Evolutionary conservation across 2,113 vertebrate species (phyloP), one percentile per base, ranked within the genome.

Genomic region (Myocastor coypus): DNA sequence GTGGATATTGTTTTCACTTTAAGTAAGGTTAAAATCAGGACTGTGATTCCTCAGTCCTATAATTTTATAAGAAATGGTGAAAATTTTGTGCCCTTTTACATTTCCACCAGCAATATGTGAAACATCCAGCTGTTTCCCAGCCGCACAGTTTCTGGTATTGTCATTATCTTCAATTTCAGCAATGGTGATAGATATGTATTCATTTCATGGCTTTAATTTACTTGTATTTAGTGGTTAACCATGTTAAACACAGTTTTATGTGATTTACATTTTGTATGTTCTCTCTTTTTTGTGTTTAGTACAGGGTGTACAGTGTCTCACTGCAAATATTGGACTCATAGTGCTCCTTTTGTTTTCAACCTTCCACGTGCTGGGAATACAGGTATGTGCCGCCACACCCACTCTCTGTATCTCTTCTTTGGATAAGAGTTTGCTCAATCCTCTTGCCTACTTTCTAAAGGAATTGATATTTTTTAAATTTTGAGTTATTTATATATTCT

Each of bases 201-300:
- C 37, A 37, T 73, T 57, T 78, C 19, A 46, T 46, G 37, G n/a
- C 26, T 84, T 96, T 84, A 88, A 46, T 85, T 84, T 91, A 32
- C 46, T 84, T 68, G 80, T 88, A 78, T 57, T 63, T 85, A 94
- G 63, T 94, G 88, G 11, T 71, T 55, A 94, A 92, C 63, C 82
- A 46, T 55, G 26, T 37, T 77, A 66, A 82, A 63, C 26, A 85
- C 42, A n/a, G 46, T 71, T 63, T 73, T 83, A 91, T 69, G 64
- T 63, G 80, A 63, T 50, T 89, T 86, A n/a, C 30, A 24, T 14
- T 40, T 64, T 85, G 30, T 55, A 89, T n/a, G 80, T 68, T 7
- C 22, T 66, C 2, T 19, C 16, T 57, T 57, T 57, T 57, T 17
- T 57, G 55, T 17, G 16, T 57, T 57, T 57, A 57, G 55, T 57